phyloP scores from a whole-genome alignment of 2,113 vertebrate genomes.

The Thomomys bottae region DNA sequence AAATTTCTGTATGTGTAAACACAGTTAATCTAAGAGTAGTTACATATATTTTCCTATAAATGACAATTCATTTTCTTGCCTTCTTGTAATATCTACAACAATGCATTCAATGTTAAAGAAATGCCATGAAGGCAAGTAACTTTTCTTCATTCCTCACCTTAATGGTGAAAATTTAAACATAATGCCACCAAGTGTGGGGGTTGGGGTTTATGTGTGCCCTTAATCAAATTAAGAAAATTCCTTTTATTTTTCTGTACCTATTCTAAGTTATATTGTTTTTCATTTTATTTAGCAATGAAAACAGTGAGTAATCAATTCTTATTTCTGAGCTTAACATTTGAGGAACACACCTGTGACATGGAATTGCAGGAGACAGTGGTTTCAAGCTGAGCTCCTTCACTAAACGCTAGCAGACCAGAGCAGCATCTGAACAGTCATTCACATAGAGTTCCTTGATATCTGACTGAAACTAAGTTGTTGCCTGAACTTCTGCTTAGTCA shows the following conservation, averaged over 20 bases:
- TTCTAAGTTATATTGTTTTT: neutral
- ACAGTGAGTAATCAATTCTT: neutral
- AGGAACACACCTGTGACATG: neutral
- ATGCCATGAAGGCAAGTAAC: neutral
- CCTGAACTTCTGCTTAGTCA: neutral
- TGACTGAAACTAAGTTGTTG: neutral
- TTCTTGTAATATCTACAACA: neutral
- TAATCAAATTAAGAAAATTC: neutral
- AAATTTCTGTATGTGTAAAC: neutral
- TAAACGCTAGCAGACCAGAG: no score
- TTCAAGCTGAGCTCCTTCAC: neutral
- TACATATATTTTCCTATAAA: neutral
- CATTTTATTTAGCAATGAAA: neutral
- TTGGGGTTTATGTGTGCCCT: neutral
- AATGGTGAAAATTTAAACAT: neutral
- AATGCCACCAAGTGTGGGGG: neutral
- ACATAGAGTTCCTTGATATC: neutral
- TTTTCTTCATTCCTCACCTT: neutral
- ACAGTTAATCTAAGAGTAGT: neutral
- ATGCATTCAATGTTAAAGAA: neutral
- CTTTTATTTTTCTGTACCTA: neutral
- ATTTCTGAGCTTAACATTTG: neutral
- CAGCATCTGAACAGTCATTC: neutral
- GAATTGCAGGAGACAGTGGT: neutral
- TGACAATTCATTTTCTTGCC: neutral